These are phyloP conservation scores for Tribolium castaneum DNA, from an alignment of 1,140 invertebrate genomes.

Conservation along the genomic window DNA sequence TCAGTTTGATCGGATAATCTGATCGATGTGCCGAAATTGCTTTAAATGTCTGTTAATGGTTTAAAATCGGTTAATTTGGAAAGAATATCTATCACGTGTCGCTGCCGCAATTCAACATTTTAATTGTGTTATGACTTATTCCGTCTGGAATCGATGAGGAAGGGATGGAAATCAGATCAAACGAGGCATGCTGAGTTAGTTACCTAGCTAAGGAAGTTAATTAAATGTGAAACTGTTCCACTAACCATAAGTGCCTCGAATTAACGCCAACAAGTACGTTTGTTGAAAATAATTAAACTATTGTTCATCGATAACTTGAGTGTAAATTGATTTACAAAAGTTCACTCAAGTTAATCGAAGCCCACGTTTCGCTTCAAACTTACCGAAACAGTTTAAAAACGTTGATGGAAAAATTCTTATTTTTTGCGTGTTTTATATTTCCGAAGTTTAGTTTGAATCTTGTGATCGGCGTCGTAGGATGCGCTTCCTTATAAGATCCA, in stretches of 20 bases:
- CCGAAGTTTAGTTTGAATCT: conserved; percentile 25
- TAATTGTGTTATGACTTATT: background rate
- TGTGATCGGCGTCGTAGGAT: conserved; percentile 25
- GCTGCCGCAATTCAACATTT: background rate
- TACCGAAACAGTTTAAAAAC: conserved; percentile 11
- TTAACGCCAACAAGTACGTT: background rate
- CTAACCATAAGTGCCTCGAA: background rate
- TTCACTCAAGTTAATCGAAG: background rate
- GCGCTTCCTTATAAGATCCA: conserved; percentile 31
- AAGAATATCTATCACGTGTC: background rate
- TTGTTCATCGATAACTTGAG: background rate
- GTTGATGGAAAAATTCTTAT: conserved; percentile 28
- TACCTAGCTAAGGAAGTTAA: background rate
- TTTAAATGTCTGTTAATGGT: conserved; percentile 27
- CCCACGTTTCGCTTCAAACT: background rate
- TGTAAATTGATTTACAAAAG: conserved; percentile 15
- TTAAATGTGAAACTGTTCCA: background rate
- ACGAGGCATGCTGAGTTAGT: background rate
- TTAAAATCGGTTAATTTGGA: conserved; percentile 23
- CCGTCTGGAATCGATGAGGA: background rate
- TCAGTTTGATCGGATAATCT: conserved; percentile 34
- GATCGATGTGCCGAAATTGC: conserved; percentile 26
- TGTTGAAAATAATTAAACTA: background rate
- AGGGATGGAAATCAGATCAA: background rate
- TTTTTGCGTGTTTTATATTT: conserved; percentile 30